Base-by-base conservation (phyloP, 2,888 invertebrate species). In the Zygaena filipendulae region DNA sequence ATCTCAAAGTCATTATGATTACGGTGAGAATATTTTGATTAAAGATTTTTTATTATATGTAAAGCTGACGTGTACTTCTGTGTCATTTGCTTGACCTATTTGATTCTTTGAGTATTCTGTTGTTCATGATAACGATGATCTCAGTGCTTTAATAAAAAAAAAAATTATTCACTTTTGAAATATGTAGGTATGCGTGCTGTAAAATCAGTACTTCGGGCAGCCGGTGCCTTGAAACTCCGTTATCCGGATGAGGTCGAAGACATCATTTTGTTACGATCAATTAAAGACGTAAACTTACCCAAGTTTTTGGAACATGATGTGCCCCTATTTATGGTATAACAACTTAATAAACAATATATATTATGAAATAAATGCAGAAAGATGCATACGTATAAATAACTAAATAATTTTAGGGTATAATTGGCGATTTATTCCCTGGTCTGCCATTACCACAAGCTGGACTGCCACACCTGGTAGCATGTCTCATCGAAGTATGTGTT, bases 1-100 rank as follows among this genome's bases (percentile, higher is more conserved):
- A 8, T 93, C 94, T 1, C 96, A 95, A 71, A 87, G 88, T 52
- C 96, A 96, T 64, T 97, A 97, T 51, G 97, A 97, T 84, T 97
- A 97, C 52, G 97, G 93, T 86, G 62, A 40, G 24, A 30, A 6
- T 20, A n/a, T n/a, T n/a, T n/a, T n/a, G n/a, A n/a, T n/a, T n/a
- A n/a, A n/a, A n/a, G n/a, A n/a, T n/a, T n/a, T n/a, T n/a, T n/a
- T n/a, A n/a, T n/a, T n/a, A n/a, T n/a, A n/a, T n/a, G n/a, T n/a
- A n/a, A n/a, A n/a, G n/a, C n/a, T n/a, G n/a, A n/a, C n/a, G n/a
- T n/a, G n/a, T n/a, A n/a, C n/a, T n/a, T n/a, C n/a, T n/a, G n/a
- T n/a, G n/a, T n/a, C n/a, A n/a, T n/a, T n/a, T n/a, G n/a, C n/a
- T n/a, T n/a, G n/a, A n/a, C n/a, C n/a, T n/a, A n/a, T n/a, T n/a